Evolutionary conservation across 2,113 vertebrate genomes (phyloP).

Genomic region (Pteruthius melanotis): DNA sequence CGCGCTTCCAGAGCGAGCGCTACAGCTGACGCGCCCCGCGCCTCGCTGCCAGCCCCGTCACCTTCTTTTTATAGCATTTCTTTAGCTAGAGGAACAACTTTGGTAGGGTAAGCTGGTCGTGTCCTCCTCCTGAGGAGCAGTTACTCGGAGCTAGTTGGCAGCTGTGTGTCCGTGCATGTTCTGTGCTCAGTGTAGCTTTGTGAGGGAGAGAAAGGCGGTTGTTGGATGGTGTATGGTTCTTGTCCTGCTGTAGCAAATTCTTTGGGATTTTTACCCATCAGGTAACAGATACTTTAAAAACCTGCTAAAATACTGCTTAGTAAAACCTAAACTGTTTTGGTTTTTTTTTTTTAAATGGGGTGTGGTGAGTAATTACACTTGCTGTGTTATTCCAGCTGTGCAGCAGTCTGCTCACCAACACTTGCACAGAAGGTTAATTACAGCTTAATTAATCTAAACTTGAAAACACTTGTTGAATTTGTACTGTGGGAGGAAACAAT

Average conservation of each 20-base stretch:
- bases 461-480: conserved; percentile 50
- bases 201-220: neutral
- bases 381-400: conserved; percentile 18
- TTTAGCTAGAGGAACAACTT: neutral
- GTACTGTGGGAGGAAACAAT: conserved; percentile 28
- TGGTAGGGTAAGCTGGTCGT: neutral
- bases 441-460: conserved; percentile 29
- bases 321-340: neutral
- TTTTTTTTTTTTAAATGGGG: neutral
- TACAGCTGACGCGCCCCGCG: conserved; percentile 54
- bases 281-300: neutral
- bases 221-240: neutral
- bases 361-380: neutral
- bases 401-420: conserved; percentile 11
- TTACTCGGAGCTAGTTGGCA: neutral
- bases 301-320: conserved; percentile 31
- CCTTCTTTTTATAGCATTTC: neutral
- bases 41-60: rapidly evolving
- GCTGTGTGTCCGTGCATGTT: conserved; percentile 51
- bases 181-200: conserved; percentile 16
- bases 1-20: conserved; percentile 71
- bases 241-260: neutral
- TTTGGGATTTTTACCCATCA: neutral
- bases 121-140: neutral
- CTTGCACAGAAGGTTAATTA: conserved; percentile 22